Percentiles rank a stretch among this genome's conserved stretches.
Evolutionary conservation across 92 coral and sea anemone genomes (phyloP).

Genomic region (Chrysogorgia sp.): DNA sequence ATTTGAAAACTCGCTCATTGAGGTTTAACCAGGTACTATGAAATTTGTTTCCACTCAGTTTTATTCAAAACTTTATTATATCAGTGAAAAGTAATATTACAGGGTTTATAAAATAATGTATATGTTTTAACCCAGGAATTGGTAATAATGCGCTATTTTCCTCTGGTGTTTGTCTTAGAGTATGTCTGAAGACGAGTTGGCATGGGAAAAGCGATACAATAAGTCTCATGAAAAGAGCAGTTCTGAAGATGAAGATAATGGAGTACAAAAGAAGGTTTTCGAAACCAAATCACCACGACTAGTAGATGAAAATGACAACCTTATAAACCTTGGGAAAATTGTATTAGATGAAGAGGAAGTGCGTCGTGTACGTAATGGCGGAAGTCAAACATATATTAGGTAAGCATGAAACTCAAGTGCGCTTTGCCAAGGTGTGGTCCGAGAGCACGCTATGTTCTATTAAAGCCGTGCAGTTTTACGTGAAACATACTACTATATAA

Average conservation of each 20-base stretch:
- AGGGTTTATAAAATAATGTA: too few relatives aligned
- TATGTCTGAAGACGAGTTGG: constrained; percentile 42
- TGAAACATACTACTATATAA: too few relatives aligned
- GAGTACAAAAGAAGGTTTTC: neutral
- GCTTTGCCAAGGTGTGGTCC: neutral
- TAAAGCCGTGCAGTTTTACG: too few relatives aligned
- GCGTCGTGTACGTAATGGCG: constrained; percentile 28
- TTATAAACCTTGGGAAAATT: constrained; percentile 33
- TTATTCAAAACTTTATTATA: too few relatives aligned
- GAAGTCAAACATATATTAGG: constrained; percentile 13
- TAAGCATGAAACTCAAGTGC: neutral
- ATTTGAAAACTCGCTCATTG: constrained; percentile 5
- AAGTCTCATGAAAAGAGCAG: constrained; percentile 11
- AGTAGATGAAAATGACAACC: constrained; percentile 14
- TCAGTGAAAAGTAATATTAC: too few relatives aligned
- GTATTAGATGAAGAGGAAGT: constrained; percentile 32
- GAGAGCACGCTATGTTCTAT: too few relatives aligned
- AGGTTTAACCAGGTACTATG: constrained; percentile 5
- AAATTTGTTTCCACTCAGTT: too few relatives aligned
- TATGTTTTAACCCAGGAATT: too few relatives aligned
- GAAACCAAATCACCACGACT: constrained; percentile 18
- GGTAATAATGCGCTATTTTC: too few relatives aligned
- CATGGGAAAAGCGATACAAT: constrained; percentile 38
- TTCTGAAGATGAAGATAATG: constrained; percentile 3
- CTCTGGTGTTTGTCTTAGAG: constrained; percentile 10